Base-by-base conservation (phyloP, 2,113 vertebrate species). In the Pseudorasbora parva region DNA sequence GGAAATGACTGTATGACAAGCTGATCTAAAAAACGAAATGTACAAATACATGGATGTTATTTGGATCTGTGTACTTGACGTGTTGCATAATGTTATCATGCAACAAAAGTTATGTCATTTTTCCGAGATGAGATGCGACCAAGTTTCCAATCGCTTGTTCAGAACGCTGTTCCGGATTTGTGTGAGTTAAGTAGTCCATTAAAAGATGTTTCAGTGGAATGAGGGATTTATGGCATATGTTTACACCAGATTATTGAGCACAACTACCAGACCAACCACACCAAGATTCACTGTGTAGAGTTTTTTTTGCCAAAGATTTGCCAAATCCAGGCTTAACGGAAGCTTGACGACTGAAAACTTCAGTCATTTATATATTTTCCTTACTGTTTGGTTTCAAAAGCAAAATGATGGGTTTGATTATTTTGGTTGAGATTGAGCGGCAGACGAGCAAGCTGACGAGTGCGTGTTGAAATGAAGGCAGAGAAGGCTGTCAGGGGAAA, bases 161-260 rank as follows among this genome's bases (percentile, higher is more conserved):
- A 2, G 54, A 43, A 60, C 1, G 6, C 21, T 37, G 12, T 59
- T 57, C 37, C 25, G 57, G 76, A 62, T 78, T 78, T 78, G 54
- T 59, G n/a, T 2, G 10, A 25, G 69, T 74, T 27, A 27, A 74
- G 25, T 75, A 49, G n/a, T 45, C 23, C 41, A 49, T 45, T 19
- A 64, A 64, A 66, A 66, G 43, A 17, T 17, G 37, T 60, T 78
- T 78, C n/a, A 47, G n/a, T 47, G n/a, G 19, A 62, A 66, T 66
- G 78, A 64, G 23, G n/a, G 76, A 23, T 15, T 51, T 11, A 37
- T 11, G 25, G 49, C 81, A 68, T 85, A 74, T 78, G 54, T 60
- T 84, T 74, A 27, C 80, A 64, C 12, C 45, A 30, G 78, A 78
- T 84, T 78, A 78, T 54, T 14, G 21, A 59, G 81, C 49, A 78